Percentiles rank a stretch among this genome's conserved stretches.
Conservation (phyloP, 1,140 invertebrate species). For the Tyrophagus putrescentiae region DNA sequence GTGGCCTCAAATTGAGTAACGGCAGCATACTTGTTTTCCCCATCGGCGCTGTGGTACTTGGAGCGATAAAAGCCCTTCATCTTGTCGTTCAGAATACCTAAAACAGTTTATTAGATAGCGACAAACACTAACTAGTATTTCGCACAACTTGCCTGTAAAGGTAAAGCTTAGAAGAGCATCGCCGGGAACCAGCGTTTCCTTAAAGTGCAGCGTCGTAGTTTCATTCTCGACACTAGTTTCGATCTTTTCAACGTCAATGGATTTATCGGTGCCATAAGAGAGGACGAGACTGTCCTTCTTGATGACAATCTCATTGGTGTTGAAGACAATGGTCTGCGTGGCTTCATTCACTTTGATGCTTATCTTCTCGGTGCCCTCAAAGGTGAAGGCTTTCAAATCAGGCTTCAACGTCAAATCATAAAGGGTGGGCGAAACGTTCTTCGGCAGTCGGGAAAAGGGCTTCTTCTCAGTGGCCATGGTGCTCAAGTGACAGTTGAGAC, state of each 20-base stretch:
- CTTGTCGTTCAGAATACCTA: slow-evolving; percentile 78
- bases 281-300: slow-evolving; percentile 9
- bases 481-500: no score
- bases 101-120: no score
- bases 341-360: slow-evolving; percentile 36
- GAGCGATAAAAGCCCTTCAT: slow-evolving; percentile 87
- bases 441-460: slow-evolving; percentile 42
- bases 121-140: no score
- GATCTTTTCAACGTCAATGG: slow-evolving; percentile 50
- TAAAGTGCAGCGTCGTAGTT: slow-evolving; percentile 46
- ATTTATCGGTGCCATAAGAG: not conserved
- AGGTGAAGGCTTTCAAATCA: slow-evolving; percentile 49
- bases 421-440: slow-evolving; percentile 47
- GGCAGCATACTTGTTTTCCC: slow-evolving; percentile 62
- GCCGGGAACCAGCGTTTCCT: slow-evolving; percentile 40
- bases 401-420: slow-evolving; percentile 61
- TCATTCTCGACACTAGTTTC: slow-evolving; percentile 46
- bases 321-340: slow-evolving; percentile 47
- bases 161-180: slow-evolving; percentile 30
- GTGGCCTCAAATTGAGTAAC: slow-evolving; percentile 81
- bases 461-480: not conserved
- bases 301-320: slow-evolving; percentile 35
- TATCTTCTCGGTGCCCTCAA: slow-evolving; percentile 56
- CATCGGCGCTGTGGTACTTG: slow-evolving; percentile 48
- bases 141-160: slow-evolving; percentile 67